A percentile compares a stretch with the other conserved stretches of the same genome.
These are phyloP conservation scores for Grus americana DNA, from an alignment of 2,113 vertebrate species.

Conservation along the genomic window DNA sequence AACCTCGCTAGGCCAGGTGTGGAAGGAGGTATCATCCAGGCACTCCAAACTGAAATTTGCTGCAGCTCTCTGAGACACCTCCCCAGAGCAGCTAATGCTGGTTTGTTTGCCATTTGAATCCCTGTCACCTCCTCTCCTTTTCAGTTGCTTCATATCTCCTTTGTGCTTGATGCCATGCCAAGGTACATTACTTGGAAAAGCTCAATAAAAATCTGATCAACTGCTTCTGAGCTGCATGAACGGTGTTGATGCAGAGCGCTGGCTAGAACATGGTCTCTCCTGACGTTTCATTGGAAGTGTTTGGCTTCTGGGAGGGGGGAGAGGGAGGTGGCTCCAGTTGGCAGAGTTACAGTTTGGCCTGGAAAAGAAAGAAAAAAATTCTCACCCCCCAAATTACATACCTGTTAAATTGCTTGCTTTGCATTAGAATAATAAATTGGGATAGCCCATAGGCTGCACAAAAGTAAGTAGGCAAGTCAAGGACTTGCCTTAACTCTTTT, in stretches of 20 bases:
- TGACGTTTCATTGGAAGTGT: neutral
- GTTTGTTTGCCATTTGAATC: neutral
- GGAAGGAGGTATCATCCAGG: neutral
- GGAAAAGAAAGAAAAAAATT: neutral
- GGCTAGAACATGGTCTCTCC: neutral
- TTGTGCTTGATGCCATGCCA: neutral
- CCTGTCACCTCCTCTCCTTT: neutral
- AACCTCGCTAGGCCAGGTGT: neutral
- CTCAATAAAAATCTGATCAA: neutral
- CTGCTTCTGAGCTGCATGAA: neutral
- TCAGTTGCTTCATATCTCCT: neutral
- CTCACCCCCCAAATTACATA: neutral
- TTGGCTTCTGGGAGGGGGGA: neutral
- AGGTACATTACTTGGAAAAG: neutral
- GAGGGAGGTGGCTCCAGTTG: neutral
- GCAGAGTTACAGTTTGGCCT: neutral
- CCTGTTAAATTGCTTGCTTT: conserved; percentile 14
- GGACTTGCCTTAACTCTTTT: neutral
- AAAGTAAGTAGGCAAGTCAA: neutral
- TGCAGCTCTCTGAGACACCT: neutral
- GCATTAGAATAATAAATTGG: neutral
- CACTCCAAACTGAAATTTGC: neutral
- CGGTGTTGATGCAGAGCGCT: neutral
- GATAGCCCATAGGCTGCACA: neutral
- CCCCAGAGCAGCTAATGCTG: neutral